These are phyloP conservation scores for Aeoliscus strigatus DNA, from an alignment of 2,797 vertebrate genomes.

Conservation along the genomic window DNA sequence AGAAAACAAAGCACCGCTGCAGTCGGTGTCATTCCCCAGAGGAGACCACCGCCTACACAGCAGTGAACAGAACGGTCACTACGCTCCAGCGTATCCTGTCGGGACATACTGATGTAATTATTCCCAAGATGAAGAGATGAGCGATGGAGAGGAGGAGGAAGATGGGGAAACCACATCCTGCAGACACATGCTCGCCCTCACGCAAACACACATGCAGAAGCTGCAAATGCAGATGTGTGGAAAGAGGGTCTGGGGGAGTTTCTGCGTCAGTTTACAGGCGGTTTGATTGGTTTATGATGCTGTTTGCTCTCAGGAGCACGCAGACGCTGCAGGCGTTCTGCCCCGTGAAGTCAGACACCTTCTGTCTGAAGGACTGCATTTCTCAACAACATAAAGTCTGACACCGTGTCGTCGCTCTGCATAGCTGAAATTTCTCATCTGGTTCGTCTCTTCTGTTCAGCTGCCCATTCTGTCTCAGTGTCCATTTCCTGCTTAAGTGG, in stretches of 20 bases:
- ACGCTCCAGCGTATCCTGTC: conserved; percentile 51
- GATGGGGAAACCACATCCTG: conserved; percentile 30
- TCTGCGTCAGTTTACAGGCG: too few species aligned
- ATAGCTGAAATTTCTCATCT: conserved; percentile 40
- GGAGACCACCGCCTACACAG: background rate
- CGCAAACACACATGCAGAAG: conserved; percentile 5
- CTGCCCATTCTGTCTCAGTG: conserved; percentile 21
- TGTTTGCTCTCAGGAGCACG: too few species aligned
- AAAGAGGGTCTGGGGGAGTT: too few species aligned
- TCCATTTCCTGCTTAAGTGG: conserved; percentile 32
- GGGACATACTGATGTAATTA: conserved; percentile 63
- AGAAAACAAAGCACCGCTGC: too few species aligned
- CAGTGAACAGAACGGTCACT: conserved; percentile 18
- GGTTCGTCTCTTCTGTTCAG: conserved; percentile 29
- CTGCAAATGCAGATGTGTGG: too few species aligned
- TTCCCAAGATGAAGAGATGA: conserved; percentile 42
- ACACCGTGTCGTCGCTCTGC: conserved; percentile 28
- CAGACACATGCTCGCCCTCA: too few species aligned
- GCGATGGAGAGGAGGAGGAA: conserved; percentile 7
- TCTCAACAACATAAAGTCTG: too few species aligned
- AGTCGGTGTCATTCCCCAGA: too few species aligned
- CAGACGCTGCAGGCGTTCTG: too few species aligned
- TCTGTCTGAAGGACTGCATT: too few species aligned
- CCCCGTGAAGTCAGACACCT: too few species aligned
- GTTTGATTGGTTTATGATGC: too few species aligned